Conservation (phyloP, 2,113 vertebrate species). For the Sphaerodactylus townsendi region DNA sequence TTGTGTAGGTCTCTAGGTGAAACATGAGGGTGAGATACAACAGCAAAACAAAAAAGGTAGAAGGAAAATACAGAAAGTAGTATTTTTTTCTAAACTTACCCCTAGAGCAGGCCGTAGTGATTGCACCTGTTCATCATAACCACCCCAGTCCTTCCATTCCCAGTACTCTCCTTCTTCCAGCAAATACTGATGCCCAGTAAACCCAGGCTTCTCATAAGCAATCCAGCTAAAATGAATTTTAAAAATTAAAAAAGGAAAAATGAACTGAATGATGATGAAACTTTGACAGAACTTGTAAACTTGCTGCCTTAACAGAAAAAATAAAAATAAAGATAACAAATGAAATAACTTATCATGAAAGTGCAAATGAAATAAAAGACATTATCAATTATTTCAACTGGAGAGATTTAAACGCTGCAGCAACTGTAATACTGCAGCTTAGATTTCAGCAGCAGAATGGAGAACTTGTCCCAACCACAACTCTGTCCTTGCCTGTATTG, state of each 20-base stretch:
- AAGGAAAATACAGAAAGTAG: neutral
- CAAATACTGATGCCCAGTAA: slow-evolving; percentile 90
- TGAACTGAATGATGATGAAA: neutral
- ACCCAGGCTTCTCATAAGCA: slow-evolving; percentile 87
- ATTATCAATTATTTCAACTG: neutral
- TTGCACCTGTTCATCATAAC: slow-evolving; percentile 73
- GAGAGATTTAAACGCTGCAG: no score
- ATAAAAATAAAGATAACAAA: neutral
- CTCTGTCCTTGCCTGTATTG: no score
- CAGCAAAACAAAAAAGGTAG: neutral
- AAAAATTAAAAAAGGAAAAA: slow-evolving; percentile 10
- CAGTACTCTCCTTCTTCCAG: slow-evolving; percentile 92
- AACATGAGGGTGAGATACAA: neutral
- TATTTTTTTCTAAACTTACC: slow-evolving; percentile 74
- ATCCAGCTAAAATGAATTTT: slow-evolving; percentile 82
- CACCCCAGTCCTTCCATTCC: slow-evolving; percentile 90
- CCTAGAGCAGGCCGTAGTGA: slow-evolving; percentile 85
- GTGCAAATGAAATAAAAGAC: neutral
- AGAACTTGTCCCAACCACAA: no score
- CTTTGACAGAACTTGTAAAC: neutral
- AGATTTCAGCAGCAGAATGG: no score
- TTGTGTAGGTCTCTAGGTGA: neutral
- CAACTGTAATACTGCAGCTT: no score
- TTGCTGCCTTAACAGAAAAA: neutral
- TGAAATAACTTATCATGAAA: neutral